These are phyloP conservation scores for Phymatocera aterrima DNA, from an alignment of 2,888 invertebrate species.

Conservation along the genomic window DNA sequence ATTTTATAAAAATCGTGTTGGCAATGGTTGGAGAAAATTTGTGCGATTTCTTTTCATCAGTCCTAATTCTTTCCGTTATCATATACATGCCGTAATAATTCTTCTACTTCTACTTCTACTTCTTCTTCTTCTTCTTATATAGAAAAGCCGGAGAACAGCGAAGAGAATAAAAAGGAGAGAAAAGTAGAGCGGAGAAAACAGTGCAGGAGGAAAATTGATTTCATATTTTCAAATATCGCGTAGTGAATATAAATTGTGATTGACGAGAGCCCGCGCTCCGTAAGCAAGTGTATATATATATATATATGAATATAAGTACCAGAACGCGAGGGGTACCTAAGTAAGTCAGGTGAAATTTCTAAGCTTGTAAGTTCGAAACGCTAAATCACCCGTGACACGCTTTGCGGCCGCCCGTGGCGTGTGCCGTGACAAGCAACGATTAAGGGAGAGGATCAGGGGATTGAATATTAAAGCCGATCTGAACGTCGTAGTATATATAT, in stretches of 20 bases:
- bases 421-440: background rate
- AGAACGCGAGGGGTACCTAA: background rate
- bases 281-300: too few relatives aligned
- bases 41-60: too few relatives aligned
- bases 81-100: too few relatives aligned
- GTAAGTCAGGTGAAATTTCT: background rate
- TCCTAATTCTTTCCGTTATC: too few relatives aligned
- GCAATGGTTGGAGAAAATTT: slow-evolving; percentile 27
- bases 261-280: slow-evolving; percentile 11
- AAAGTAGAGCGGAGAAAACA: background rate
- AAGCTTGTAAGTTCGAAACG: background rate
- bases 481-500: too few relatives aligned
- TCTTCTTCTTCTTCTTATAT: too few relatives aligned
- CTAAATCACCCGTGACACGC: slow-evolving; percentile 17
- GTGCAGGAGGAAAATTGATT: background rate
- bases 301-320: too few relatives aligned
- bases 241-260: background rate
- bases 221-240: slow-evolving; percentile 6
- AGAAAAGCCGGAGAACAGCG: too few relatives aligned
- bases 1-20: background rate
- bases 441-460: slow-evolving; percentile 10
- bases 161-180: background rate
- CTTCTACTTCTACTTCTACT: too few relatives aligned
- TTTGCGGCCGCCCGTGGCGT: background rate
- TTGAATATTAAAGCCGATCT: slow-evolving; percentile 6